Percentiles rank a stretch among this genome's conserved stretches.
Evolutionary conservation across 1,140 invertebrate species (phyloP).

Genomic region (Trachymyrmex cornetzi): DNA sequence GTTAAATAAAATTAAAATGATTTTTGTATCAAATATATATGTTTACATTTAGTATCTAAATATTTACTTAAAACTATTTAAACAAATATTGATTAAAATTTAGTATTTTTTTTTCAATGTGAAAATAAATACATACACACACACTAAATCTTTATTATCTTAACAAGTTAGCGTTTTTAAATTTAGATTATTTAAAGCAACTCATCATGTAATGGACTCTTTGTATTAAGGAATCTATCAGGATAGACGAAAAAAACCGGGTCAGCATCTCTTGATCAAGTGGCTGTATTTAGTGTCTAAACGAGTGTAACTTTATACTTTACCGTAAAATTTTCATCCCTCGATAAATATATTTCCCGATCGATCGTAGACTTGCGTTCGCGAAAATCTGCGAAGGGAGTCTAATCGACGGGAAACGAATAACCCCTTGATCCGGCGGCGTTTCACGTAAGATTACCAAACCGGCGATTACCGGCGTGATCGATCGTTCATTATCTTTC

Average conservation of each 20-base stretch:
- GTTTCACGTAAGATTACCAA: conserved; percentile 48
- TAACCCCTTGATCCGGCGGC: conserved; percentile 28
- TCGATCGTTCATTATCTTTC: conserved; percentile 52
- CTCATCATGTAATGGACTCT: background rate
- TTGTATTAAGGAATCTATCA: background rate
- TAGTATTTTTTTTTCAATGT: too few species aligned
- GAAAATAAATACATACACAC: background rate
- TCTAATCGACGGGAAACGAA: conserved; percentile 41
- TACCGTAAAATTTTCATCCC: background rate
- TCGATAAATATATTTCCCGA: background rate
- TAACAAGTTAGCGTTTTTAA: background rate
- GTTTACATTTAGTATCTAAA: too few species aligned
- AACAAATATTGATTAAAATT: too few species aligned
- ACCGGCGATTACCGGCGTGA: conserved; percentile 23
- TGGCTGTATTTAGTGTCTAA: background rate
- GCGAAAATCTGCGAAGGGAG: background rate
- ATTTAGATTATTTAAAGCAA: background rate
- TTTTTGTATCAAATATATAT: too few species aligned
- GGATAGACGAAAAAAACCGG: background rate
- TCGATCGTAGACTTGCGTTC: background rate
- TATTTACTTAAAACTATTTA: too few species aligned
- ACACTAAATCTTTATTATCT: background rate
- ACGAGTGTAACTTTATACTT: background rate
- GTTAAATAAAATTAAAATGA: too few species aligned
- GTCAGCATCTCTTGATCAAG: background rate